Evolutionary conservation across 2,888 invertebrate genomes (phyloP), one percentile per base, ranked within the genome.

Genomic region (Pammene fasciana): DNA sequence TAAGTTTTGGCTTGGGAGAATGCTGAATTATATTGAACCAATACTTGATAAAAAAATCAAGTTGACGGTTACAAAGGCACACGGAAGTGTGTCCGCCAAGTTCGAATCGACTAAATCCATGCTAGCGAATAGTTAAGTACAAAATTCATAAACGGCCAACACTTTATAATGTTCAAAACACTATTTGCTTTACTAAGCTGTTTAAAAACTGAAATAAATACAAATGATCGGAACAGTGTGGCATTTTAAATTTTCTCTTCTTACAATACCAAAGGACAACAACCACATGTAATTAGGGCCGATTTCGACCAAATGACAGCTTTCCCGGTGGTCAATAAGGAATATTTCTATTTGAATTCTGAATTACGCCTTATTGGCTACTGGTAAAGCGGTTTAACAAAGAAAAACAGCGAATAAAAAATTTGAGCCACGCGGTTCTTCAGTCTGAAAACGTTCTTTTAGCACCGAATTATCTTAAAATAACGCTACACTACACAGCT

Each of bases 401-500:
- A 13, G 26, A 46, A 76, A 72, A 78, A 76, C 73, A 73, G 68
- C 72, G 67, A 67, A 77, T 82, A 83, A 82, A n/a, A 79, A 1
- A 82, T 85, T 88, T 86, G 86, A 89, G 87, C 86, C 85, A 85
- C 77, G 78, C 78, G 68, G 76, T 80, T 79, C 73, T 78, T 89
- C 89, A 90, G 90, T 89, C 90, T 86, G 83, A 79, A 38, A 50
- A 61, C 76, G 77, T 84, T 82, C 67, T 76, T 82, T 84, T 90
- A 91, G 90, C 90, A 91, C 90, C 90, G 86, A 82, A 82, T 84
- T 81, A 81, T 77, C 83, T 86, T 88, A 86, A 83, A 83, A 82
- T 81, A n/a, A 82, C 79, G 73, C 75, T 79, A 76, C 62, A 78
- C 72, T 75, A 76, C 64, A 84, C 73, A 82, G 78, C 84, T 87